Conservation (phyloP, 2,797 vertebrate species). For the Florisuga fusca region DNA sequence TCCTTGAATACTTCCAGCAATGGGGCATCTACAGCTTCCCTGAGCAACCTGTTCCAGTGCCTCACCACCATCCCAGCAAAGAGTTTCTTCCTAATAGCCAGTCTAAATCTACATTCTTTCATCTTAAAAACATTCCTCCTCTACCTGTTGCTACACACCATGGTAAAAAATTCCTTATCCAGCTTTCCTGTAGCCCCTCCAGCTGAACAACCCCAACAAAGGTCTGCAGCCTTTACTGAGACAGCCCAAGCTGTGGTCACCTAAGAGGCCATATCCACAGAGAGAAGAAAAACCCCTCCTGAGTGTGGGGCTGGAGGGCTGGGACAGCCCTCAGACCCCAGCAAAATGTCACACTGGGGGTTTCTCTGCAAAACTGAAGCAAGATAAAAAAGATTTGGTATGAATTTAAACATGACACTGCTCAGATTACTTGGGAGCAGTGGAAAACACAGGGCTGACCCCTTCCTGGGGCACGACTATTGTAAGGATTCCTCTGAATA, state of each 20-base stretch:
- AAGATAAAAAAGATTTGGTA: slow-evolving; percentile 80
- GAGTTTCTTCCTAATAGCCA: too few species aligned
- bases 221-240: neutral
- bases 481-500: neutral
- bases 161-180: too few species aligned
- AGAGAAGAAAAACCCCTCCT: neutral
- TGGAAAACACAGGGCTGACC: slow-evolving; percentile 21
- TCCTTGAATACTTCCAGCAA: too few species aligned
- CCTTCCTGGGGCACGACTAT: neutral
- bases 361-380: slow-evolving; percentile 77
- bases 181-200: too few species aligned
- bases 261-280: neutral
- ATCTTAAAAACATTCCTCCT: too few species aligned
- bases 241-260: neutral
- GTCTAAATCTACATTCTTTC: too few species aligned
- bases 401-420: slow-evolving; percentile 60
- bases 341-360: slow-evolving; percentile 82
- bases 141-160: too few species aligned
- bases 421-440: slow-evolving; percentile 66
- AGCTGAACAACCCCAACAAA: too few species aligned
- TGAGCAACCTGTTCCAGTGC: too few species aligned
- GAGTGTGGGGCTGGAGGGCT: neutral
- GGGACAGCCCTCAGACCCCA: slow-evolving; percentile 22
- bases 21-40: too few species aligned
- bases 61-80: too few species aligned